Evolutionary conservation across 2,888 invertebrate species (phyloP), one percentile per base, ranked within the genome.

Genomic region (Agrotis puta): DNA sequence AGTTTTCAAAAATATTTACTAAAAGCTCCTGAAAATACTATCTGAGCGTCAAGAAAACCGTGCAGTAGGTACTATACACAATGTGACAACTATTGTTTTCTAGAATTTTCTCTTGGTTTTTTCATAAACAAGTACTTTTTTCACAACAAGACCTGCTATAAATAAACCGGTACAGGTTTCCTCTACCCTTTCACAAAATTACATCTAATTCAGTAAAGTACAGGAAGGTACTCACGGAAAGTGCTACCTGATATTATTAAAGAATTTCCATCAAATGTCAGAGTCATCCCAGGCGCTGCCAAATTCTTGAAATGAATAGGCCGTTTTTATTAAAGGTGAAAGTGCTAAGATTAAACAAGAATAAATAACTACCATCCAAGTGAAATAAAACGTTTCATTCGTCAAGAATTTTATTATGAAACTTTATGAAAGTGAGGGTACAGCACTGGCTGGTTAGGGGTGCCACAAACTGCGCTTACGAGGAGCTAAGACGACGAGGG

Each of bases 401-500:
- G 54, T 79, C 71, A 82, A 66, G 79, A 75, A 81, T 82, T 75
- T 81, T 81, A 78, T 81, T 67, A 80, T 80, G 67, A 80, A 80
- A 80, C 57, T 80, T 80, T 81, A 80, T 67, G 73, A 62, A 61
- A 62, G 65, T 47, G 81, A 56, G 51, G 24, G 64, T 50, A 63
- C 67, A 56, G 56, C 58, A 51, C 16, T 14, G 33, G 48, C 24
- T 5, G 3, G 63, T 18, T 33, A 76, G 81, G 79, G 79, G 14
- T 77, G 77, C 11, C 48, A 14, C 48, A 3, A 33, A 6, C 27
- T 24, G 20, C 13, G 13, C 5, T 22, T 22, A 4, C 27, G 43
- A 22, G 0, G 4, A n/a, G 22, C 1, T 24, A 18, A 14, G 11
- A 51, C 18, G 13, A 27, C 18, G 27, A 48, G 18, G 1, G 13